phyloP scores from a whole-genome alignment of 2,113 vertebrate genomes.

The Echinops telfairi region DNA sequence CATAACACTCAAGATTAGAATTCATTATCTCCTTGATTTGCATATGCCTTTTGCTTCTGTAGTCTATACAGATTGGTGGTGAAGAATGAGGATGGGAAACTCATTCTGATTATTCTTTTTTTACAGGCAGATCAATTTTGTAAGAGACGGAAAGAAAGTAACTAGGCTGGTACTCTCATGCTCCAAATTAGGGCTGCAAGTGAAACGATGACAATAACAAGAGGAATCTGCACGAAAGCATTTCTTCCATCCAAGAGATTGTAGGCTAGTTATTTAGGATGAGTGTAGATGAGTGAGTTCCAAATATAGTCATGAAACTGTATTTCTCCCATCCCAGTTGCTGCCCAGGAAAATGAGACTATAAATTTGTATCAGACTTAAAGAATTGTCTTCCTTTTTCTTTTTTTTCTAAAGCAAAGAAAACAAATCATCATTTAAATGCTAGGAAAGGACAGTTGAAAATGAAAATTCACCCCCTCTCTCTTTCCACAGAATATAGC shows the following conservation, averaged over 20 bases:
- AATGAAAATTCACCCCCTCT: neutral
- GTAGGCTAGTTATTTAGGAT: neutral
- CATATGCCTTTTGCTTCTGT: neutral
- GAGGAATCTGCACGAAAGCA: neutral
- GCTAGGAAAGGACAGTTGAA: no score
- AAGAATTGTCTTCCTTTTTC: neutral
- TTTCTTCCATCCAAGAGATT: neutral
- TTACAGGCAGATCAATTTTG: neutral
- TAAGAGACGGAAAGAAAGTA: neutral
- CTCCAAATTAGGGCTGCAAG: neutral
- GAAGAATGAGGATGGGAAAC: neutral
- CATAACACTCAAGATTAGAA: constrained; percentile 25
- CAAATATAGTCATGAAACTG: neutral
- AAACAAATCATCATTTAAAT: neutral
- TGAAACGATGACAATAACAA: constrained; percentile 27
- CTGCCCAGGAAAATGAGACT: neutral
- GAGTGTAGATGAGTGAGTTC: neutral
- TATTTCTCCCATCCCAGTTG: neutral
- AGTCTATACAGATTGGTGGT: neutral
- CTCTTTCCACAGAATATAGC: neutral
- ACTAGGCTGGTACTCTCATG: neutral
- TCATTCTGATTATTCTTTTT: neutral
- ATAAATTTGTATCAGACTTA: neutral
- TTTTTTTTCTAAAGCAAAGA: neutral
- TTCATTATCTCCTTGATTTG: constrained; percentile 16